Evolutionary conservation across 2,113 vertebrate species (phyloP).

Genomic region (Lasiurus borealis): DNA sequence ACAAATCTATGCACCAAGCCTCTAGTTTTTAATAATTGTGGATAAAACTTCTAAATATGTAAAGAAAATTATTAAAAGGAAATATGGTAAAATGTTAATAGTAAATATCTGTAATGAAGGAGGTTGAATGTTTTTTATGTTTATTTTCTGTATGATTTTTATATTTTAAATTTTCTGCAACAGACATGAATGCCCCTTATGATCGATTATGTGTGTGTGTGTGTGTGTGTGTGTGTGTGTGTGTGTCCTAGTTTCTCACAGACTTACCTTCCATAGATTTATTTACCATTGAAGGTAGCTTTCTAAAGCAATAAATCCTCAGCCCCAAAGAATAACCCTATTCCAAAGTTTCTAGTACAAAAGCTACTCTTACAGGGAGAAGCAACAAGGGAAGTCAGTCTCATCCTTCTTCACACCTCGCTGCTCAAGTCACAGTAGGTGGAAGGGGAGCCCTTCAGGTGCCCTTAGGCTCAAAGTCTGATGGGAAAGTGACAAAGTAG

Average conservation of each 20-base stretch:
- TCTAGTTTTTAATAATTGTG: neutral
- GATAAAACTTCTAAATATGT: neutral
- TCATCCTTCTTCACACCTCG: neutral
- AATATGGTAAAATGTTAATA: neutral
- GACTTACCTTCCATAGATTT: neutral
- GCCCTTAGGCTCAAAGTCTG: neutral
- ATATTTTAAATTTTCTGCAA: neutral
- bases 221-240: neutral
- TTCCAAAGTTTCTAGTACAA: neutral
- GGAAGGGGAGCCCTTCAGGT: neutral
- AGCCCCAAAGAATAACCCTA: neutral
- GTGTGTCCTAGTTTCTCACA: neutral
- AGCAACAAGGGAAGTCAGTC: too few species aligned
- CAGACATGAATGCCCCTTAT: neutral
- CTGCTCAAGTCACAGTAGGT: neutral
- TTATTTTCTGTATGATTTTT: neutral
- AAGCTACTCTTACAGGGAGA: neutral
- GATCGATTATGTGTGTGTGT: neutral
- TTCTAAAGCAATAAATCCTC: slow-evolving; percentile 27
- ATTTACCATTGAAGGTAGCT: neutral
- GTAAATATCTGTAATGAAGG: slow-evolving; percentile 2
- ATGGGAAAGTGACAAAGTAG: neutral
- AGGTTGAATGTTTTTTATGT: neutral
- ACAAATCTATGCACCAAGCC: too few species aligned
- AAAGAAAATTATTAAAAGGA: slow-evolving; percentile 12